These are phyloP conservation scores for Columba livia DNA, from an alignment of 2,113 vertebrate species.

Conservation along the genomic window DNA sequence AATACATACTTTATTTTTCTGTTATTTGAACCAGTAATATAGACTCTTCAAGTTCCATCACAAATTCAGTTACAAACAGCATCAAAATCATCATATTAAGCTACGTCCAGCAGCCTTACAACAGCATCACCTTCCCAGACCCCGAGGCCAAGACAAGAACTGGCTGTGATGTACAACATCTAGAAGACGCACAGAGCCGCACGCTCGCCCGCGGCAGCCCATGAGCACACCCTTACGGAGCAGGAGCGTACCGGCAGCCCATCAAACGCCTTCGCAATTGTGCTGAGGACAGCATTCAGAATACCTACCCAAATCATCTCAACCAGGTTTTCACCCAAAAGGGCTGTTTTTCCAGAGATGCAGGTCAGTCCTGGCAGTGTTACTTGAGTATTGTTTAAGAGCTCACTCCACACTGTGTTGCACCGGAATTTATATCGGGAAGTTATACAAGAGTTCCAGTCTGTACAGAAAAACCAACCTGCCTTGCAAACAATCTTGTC, in stretches of 20 bases:
- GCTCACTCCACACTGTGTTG: not conserved
- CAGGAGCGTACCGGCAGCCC: not conserved
- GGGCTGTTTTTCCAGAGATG: not conserved
- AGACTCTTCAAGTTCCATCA: not conserved
- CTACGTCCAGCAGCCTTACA: not conserved
- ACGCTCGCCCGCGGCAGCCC: not conserved
- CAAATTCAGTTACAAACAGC: not conserved
- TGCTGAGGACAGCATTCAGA: not conserved
- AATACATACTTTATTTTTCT: not conserved
- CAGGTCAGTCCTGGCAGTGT: not conserved
- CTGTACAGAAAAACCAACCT: not conserved
- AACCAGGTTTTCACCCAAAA: not conserved
- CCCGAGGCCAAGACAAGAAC: not conserved
- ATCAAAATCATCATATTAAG: not conserved
- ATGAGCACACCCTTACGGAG: not conserved
- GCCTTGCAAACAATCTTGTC: not conserved
- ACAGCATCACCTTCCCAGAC: not conserved
- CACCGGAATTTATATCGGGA: not conserved
- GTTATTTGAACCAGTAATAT: not conserved
- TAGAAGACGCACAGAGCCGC: not conserved
- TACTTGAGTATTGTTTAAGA: not conserved
- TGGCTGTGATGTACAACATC: not conserved
- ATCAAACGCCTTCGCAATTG: not conserved
- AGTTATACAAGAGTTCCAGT: not conserved
- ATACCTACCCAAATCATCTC: not conserved